phyloP scores from a whole-genome alignment of 2,888 invertebrate species.

The Brachyopa scutellaris region DNA sequence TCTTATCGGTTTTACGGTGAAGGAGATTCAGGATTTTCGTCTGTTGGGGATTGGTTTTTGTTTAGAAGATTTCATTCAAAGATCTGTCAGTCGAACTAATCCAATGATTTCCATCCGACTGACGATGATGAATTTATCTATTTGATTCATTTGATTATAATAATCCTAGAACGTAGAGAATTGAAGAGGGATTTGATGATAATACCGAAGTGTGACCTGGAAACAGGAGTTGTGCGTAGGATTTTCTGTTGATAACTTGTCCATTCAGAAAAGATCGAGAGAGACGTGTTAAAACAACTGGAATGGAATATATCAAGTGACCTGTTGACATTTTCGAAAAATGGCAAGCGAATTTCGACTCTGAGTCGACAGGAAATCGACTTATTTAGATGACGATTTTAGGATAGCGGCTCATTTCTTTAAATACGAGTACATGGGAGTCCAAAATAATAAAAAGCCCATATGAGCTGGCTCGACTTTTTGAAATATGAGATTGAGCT shows the following conservation, averaged over 20 bases:
- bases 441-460: no score
- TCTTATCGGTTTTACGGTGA: background rate
- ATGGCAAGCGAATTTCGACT: no score
- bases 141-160: constrained; percentile 10
- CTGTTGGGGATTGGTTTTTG: background rate
- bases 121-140: constrained; percentile 1
- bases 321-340: no score
- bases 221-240: background rate
- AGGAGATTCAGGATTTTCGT: background rate
- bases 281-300: no score
- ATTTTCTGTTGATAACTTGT: background rate
- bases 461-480: no score
- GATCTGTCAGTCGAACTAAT: constrained; percentile 13
- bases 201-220: background rate
- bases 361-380: no score
- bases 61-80: background rate
- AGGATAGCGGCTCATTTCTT: no score
- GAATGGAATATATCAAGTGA: no score
- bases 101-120: background rate
- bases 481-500: no score
- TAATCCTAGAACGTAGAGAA: background rate
- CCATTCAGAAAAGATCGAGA: background rate
- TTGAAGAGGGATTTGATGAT: background rate
- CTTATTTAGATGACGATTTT: no score
- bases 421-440: no score